phyloP scores from a whole-genome alignment of 2,113 vertebrate genomes.

The Takifugu flavidus region DNA sequence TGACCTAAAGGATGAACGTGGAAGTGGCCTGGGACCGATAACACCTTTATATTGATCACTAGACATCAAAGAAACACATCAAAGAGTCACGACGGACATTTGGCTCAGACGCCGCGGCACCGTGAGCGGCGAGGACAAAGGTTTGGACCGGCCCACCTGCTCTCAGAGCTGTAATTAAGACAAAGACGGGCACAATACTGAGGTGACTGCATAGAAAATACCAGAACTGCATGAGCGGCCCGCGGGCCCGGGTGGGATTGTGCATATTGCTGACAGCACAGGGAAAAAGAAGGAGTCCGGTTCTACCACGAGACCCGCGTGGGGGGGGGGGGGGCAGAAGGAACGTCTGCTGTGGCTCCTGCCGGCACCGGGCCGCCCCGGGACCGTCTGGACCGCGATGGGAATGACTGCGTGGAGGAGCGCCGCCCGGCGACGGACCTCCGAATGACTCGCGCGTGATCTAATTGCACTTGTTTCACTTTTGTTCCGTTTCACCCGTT shows the following conservation, averaged over 20 bases:
- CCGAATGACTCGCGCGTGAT: conserved; percentile 48
- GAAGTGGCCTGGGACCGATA: conserved; percentile 7
- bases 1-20: conserved; percentile 23
- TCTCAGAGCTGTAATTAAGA: conserved; percentile 37
- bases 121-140: neutral
- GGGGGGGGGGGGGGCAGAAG: no score
- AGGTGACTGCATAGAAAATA: conserved; percentile 74
- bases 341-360: no score
- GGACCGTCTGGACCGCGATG: conserved; percentile 22
- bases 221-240: conserved; percentile 39
- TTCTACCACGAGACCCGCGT: no score
- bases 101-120: neutral
- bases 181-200: conserved; percentile 48
- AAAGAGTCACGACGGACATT: neutral
- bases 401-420: conserved; percentile 74
- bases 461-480: conserved; percentile 78
- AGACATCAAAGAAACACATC: neutral
- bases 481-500: conserved; percentile 34
- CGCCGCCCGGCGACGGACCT: conserved; percentile 47
- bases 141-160: conserved; percentile 16
- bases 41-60: neutral
- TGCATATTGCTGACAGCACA: conserved; percentile 67
- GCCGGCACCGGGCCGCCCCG: neutral
- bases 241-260: conserved; percentile 33
- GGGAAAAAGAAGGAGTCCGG: neutral